Evolutionary conservation across 2,113 vertebrate species (phyloP).

Genomic region (Panthera tigris): DNA sequence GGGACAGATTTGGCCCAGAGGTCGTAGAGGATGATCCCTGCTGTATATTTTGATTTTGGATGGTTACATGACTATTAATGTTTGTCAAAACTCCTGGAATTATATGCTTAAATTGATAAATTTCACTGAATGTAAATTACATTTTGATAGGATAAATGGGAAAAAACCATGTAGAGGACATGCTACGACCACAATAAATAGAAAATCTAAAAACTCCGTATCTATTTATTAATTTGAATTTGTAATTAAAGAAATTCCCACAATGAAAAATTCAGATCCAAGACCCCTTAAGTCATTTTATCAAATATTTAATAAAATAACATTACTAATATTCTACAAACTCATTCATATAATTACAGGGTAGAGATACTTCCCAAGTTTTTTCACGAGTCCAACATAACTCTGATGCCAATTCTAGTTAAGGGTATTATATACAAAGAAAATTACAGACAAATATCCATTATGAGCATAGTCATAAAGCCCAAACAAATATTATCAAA

Average conservation of each 20-base stretch:
- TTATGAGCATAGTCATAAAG: background rate
- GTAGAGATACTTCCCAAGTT: background rate
- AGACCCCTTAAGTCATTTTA: background rate
- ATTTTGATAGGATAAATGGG: background rate
- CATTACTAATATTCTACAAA: background rate
- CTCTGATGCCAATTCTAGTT: background rate
- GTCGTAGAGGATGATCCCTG: background rate
- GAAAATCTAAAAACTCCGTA: background rate
- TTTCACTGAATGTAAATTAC: background rate
- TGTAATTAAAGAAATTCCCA: background rate
- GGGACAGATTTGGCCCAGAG: background rate
- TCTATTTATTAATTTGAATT: background rate
- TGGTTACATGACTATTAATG: background rate
- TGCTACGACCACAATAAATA: background rate
- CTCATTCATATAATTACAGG: background rate
- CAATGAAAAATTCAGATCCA: background rate
- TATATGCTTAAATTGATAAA: background rate
- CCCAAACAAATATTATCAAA: background rate
- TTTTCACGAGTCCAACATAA: background rate
- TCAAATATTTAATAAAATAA: conserved; percentile 18
- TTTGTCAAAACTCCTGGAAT: background rate
- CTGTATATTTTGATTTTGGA: background rate
- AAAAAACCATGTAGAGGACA: background rate
- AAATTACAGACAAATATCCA: background rate
- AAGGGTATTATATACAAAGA: background rate